Evolutionary conservation across 2,888 invertebrate species (phyloP), one percentile per base, ranked within the genome.

Genomic region (Tethea ocularis): DNA sequence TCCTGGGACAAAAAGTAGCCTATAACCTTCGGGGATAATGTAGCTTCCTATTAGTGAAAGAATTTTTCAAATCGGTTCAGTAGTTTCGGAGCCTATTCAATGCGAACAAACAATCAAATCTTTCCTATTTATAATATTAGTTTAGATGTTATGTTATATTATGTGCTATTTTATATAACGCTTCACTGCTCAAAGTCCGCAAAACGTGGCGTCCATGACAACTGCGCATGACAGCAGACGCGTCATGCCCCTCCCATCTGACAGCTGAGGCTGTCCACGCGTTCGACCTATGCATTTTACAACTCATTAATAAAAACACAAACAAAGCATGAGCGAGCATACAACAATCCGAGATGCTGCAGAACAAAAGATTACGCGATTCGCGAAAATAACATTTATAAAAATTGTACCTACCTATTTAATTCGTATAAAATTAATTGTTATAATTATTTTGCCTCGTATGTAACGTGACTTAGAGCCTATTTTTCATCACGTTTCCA

Each of bases 201-300:
- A 68, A 75, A 69, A 63, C 64, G 66, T 63, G 77, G 78, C 85
- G 84, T 79, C 84, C 84, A 80, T 78, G 71, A 64, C 72, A 63
- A 78, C 60, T 81, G 83, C 90, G 90, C 90, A 89, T 87, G 89
- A 62, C 82, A 75, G 74, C 57, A 62, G 26, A 56, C 60, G 62
- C 64, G 62, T 58, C 54, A 56, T 56, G 54, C 61, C 51, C 61
- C 69, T 62, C 59, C 61, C 62, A 68, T 64, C 54, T 60, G 66
- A 66, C 72, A 72, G 76, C 68, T 72, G 64, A 62, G 71, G 70
- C 68, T 11, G 68, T 78, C 74, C 71, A 77, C 76, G 75, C 74
- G 78, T 72, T 69, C 60, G 59, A 63, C 59, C 58, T 62, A 52
- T 57, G 51, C 57, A 10, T 61, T 67, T 63, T 63, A 65, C 61